phyloP scores from a whole-genome alignment of 2,797 vertebrate species.

The Choloepus didactylus region DNA sequence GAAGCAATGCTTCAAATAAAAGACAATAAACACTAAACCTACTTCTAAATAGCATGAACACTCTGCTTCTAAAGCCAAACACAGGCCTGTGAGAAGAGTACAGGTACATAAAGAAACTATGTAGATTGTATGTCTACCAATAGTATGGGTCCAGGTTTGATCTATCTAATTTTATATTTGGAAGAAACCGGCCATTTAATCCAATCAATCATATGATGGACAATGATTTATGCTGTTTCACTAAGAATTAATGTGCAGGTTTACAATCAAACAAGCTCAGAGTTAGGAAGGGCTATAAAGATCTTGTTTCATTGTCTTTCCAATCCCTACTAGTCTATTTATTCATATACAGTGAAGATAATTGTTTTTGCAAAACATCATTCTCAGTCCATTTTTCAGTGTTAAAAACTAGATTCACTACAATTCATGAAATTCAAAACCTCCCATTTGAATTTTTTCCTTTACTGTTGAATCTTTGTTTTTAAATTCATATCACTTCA shows the following conservation, averaged over 20 bases:
- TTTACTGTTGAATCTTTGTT: not conserved
- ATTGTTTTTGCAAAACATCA: not conserved
- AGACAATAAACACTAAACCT: constrained; percentile 21
- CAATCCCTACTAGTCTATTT: not conserved
- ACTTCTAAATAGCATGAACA: constrained; percentile 45
- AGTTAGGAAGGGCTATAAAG: not conserved
- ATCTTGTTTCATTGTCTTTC: not conserved
- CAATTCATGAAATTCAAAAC: not conserved
- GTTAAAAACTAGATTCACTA: not conserved
- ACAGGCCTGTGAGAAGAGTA: not conserved
- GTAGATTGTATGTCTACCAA: not conserved
- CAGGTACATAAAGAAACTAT: not conserved
- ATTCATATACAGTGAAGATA: not conserved
- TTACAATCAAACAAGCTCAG: not conserved
- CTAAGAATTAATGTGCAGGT: not conserved
- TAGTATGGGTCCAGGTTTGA: not conserved
- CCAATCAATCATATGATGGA: not conserved
- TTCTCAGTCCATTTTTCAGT: not conserved
- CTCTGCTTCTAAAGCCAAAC: not conserved
- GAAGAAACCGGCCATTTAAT: not conserved
- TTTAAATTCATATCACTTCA: not conserved
- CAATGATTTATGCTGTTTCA: not conserved
- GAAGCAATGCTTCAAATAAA: constrained; percentile 53
- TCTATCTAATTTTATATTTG: not conserved
- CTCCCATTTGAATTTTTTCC: not conserved